Base-by-base conservation (phyloP, 2,797 vertebrate species). In the Xenentodon cancila region DNA sequence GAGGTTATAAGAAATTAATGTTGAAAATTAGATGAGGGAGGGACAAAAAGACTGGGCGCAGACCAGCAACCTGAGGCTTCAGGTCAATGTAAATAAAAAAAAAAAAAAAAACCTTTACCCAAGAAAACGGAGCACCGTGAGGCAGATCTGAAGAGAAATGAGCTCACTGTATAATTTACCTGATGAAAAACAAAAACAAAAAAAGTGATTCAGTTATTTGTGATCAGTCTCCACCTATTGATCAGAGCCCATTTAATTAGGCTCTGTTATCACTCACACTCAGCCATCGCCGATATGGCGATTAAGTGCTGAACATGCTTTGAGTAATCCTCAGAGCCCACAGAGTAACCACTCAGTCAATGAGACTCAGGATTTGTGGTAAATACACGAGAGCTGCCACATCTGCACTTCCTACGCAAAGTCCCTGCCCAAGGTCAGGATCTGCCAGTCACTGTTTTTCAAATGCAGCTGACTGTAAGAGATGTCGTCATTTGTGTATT, bases 221-320 rank as follows among this genome's bases (percentile, higher is more conserved):
- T 75, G 77, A 85, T 84, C 72, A 80, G 67, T 52, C 69, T 53
- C 71, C 59, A 77, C 53, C 66, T 81, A 91, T 91, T 83, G 88
- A 91, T 90, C 72, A 61, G 64, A 81, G 72, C 82, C 85, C 84
- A 91, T 93, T 94, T 91, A 91, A 93, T 92, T 88, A 90, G 86
- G 73, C 77, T 48, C 73, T 18, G 74, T 85, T 82, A 76, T 82
- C 75, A 85, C 63, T 75, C 72, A 75, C 75, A 74, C 84, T 70
- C 63, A 47, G 43, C 75, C 74, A 80, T 79, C 75, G 84, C 44
- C 77, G 87, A 91, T 86, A 86, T 71, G 61, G 74, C 69, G 81
- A 88, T 89, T 90, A 90, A 91, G 75, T 88, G 86, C 90, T 89
- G 87, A 90, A 89, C 83, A 90, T 80, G 83, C 78, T 82, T 68